Base-by-base conservation (phyloP, 2,888 invertebrate species). In the Caenorhabditis zanzibari region DNA sequence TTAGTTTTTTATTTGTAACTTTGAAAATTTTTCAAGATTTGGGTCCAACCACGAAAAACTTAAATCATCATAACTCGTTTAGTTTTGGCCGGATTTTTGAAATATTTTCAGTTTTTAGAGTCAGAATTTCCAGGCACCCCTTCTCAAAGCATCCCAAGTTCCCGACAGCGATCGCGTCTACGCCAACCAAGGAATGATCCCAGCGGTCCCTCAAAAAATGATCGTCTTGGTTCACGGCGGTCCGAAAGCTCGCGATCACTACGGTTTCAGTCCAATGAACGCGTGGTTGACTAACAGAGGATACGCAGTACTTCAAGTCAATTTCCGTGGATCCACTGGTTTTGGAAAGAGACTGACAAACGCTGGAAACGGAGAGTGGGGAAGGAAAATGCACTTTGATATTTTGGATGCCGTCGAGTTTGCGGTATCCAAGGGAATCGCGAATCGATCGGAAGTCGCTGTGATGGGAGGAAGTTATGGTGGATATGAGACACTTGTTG, bases 281-380 rank as follows among this genome's bases (percentile, higher is more conserved):
- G 90, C 91, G 16, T 91, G 90, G 89, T 77, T 91, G 12, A 92
- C 91, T 16, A 89, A 89, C 83, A 75, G 91, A 35, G 90, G 90
- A 59, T 92, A 92, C 77, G 90, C 90, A 16, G 91, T 92, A 9
- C 82, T 92, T 26, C 91, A 92, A 85, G 90, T 91, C 56, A 92
- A 92, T 81, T 92, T 90, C 89, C 88, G 92, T 22, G 92, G 91
- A 49, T 88, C 88, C 59, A 88, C 88, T 47, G 92, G 92, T 16
- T 92, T 90, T 74, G 92, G 92, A 66, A 92, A 92, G 81, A 81
- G 86, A 7, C 82, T 89, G 4, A 88, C 90, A 9, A 92, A 92
- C 61, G 90, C 91, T 24, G 91, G 92, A 56, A 90, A 92, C 74
- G 92, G 92, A 16, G 92, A 92, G 82, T 92, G 92, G 92, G 92